Evolutionary conservation across 2,888 invertebrate species (phyloP).

Genomic region (Fragum fragum): DNA sequence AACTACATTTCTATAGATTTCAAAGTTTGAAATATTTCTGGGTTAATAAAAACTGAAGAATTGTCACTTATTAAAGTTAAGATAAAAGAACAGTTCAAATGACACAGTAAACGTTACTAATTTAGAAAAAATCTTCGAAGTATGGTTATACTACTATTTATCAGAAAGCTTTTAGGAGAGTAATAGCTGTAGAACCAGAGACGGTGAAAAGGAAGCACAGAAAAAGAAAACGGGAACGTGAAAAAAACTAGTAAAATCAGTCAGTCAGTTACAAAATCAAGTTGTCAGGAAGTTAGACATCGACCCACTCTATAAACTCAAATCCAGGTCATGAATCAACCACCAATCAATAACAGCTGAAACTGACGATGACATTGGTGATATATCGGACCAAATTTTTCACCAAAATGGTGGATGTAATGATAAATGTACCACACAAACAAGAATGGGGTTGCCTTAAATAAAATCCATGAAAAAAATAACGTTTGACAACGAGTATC

Average conservation of each 20-base stretch:
- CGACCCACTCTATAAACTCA: background rate
- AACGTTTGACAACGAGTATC: background rate
- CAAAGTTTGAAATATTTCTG: too few species aligned
- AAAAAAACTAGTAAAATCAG: background rate
- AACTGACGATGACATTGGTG: background rate
- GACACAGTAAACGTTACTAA: too few species aligned
- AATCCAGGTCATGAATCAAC: background rate
- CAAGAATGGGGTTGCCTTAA: background rate
- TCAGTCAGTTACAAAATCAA: background rate
- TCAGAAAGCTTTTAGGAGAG: background rate
- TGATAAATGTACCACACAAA: background rate
- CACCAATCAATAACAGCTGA: background rate
- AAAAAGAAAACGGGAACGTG: constrained; percentile 4
- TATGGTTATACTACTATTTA: too few species aligned
- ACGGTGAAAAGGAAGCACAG: constrained; percentile 4
- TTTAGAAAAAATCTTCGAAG: too few species aligned
- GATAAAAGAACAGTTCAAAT: too few species aligned
- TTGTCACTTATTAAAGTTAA: too few species aligned
- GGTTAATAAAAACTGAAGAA: too few species aligned
- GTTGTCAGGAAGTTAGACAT: too few species aligned
- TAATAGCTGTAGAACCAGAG: background rate
- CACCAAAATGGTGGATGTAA: background rate
- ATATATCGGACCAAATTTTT: background rate
- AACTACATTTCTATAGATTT: too few species aligned
- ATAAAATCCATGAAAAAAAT: background rate